These are phyloP conservation scores for Drosophila algonquin DNA, from an alignment of 2,888 invertebrate genomes.

Conservation along the genomic window DNA sequence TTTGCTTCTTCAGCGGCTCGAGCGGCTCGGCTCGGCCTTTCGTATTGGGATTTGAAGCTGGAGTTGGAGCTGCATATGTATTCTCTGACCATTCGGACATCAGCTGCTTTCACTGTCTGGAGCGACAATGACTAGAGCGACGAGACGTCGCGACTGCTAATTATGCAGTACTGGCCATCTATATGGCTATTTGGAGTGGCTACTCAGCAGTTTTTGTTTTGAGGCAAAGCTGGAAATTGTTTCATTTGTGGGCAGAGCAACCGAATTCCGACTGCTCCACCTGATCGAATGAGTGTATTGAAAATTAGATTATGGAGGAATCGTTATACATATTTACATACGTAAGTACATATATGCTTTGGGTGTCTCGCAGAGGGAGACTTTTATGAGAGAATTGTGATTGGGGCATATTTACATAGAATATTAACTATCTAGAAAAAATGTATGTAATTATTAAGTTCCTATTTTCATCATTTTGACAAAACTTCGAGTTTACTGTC, in stretches of 20 bases:
- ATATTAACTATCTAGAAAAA: no score
- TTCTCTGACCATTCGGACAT: conserved; percentile 8
- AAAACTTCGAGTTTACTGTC: no score
- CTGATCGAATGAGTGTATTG: conserved; percentile 1
- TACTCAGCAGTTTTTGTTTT: conserved; percentile 32
- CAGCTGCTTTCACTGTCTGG: conserved; percentile 64
- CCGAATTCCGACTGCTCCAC: conserved; percentile 13
- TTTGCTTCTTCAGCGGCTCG: conserved; percentile 62
- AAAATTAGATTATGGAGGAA: background rate
- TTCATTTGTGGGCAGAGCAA: conserved; percentile 22
- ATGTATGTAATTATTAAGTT: no score
- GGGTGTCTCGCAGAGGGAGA: no score
- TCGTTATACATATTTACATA: background rate
- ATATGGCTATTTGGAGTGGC: conserved; percentile 54
- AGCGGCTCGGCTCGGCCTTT: conserved; percentile 35
- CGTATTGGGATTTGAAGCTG: conserved; percentile 29
- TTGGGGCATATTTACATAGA: no score
- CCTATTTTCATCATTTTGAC: no score
- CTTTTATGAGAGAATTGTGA: no score
- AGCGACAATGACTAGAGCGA: conserved; percentile 9
- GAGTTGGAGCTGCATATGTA: background rate
- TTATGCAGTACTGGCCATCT: conserved; percentile 68
- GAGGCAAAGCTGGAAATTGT: conserved; percentile 20
- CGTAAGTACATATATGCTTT: no score
- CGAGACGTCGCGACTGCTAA: conserved; percentile 59